A percentile compares a stretch with the other conserved stretches of the same genome.
Evolutionary conservation across 2,888 invertebrate species (phyloP).

Genomic region (Tipula confusa): DNA sequence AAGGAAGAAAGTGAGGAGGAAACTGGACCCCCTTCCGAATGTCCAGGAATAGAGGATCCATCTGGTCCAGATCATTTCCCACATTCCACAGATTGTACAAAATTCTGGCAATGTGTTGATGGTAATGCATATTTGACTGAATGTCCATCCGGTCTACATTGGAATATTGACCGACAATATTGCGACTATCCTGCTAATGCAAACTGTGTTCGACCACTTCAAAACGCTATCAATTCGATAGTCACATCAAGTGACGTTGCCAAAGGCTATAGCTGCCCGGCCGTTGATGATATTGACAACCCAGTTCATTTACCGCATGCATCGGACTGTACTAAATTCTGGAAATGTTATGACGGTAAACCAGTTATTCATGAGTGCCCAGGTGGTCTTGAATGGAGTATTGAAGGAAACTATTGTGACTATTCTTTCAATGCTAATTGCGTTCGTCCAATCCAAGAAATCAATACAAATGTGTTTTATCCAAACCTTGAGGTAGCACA

Average conservation of each 20-base stretch:
- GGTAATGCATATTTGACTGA: background rate
- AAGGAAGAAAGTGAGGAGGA: too few relatives aligned
- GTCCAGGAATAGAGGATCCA: background rate
- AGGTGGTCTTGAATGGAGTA: slow-evolving; percentile 32
- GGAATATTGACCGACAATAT: background rate
- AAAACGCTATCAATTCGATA: too few relatives aligned
- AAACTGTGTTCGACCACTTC: background rate
- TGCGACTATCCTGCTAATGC: background rate
- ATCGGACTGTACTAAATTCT: slow-evolving; percentile 33
- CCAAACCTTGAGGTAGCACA: background rate
- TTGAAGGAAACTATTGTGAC: slow-evolving; percentile 28
- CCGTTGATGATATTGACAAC: background rate
- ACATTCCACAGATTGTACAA: background rate
- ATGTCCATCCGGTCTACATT: background rate
- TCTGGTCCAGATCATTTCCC: background rate
- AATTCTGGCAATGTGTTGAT: background rate
- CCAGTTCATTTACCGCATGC: slow-evolving; percentile 30
- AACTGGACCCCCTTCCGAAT: background rate
- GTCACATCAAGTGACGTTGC: background rate
- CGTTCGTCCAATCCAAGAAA: background rate
- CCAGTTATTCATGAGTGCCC: slow-evolving; percentile 31
- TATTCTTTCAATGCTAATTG: background rate
- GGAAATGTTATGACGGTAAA: slow-evolving; percentile 33
- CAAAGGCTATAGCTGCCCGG: background rate
- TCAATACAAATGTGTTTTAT: too few relatives aligned